Percentiles rank a stretch among this genome's conserved stretches.
phyloP scores from a whole-genome alignment of 1,140 invertebrate species.

The Cephus cinctus region DNA sequence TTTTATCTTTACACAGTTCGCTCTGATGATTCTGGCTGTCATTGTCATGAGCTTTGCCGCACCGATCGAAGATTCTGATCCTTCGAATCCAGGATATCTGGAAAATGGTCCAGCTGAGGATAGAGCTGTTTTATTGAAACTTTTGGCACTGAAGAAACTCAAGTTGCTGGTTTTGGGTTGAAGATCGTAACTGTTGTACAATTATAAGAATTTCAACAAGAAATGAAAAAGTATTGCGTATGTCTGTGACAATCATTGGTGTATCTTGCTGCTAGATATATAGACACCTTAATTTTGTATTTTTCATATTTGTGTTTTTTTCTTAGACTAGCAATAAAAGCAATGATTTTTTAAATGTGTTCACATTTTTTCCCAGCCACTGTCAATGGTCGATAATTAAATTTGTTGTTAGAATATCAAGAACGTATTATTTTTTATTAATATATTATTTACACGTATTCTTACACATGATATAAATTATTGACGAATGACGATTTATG shows the following conservation, averaged over 20 bases:
- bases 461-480: background rate
- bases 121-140: background rate
- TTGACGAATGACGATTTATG: too few species aligned
- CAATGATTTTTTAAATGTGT: too few species aligned
- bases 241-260: too few species aligned
- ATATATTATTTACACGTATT: background rate
- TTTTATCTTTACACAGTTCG: background rate
- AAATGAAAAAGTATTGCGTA: too few species aligned
- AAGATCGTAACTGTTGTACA: background rate
- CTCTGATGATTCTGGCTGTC: background rate
- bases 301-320: too few species aligned
- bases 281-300: too few species aligned
- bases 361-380: too few species aligned
- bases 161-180: background rate
- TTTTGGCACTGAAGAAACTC: background rate
- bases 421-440: background rate
- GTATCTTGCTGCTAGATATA: too few species aligned
- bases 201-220: too few species aligned
- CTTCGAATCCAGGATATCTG: constrained; percentile 1
- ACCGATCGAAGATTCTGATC: background rate
- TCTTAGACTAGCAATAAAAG: too few species aligned
- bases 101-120: background rate
- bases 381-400: too few species aligned
- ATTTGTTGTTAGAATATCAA: too few species aligned
- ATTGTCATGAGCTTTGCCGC: background rate